Evolutionary conservation across 2,888 invertebrate genomes (phyloP).

Genomic region (Apoda limacodes): DNA sequence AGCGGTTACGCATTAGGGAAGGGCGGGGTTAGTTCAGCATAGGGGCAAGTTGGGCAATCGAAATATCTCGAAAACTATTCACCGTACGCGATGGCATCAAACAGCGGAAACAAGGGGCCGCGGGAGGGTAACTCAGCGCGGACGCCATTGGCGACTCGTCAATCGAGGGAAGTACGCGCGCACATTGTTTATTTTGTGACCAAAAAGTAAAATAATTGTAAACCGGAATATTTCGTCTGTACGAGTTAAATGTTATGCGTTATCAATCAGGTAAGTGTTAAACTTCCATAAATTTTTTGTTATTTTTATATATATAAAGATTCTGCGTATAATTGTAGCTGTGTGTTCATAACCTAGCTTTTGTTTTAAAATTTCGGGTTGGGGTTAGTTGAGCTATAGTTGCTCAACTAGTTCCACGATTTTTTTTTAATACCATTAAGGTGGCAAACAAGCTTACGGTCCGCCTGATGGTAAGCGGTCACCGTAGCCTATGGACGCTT

Average conservation of each 20-base stretch:
- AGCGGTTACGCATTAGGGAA: too few species aligned
- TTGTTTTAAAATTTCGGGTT: conserved; percentile 17
- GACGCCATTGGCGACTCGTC: conserved; percentile 6
- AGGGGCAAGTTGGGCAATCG: conserved; percentile 9
- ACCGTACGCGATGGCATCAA: conserved; percentile 7
- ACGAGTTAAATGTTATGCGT: conserved; percentile 14
- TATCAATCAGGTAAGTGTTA: conserved; percentile 17
- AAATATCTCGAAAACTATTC: conserved; percentile 14
- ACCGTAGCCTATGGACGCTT: too few species aligned
- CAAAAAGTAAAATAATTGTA: conserved; percentile 15
- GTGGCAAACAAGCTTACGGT: too few species aligned
- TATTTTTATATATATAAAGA: conserved; percentile 13
- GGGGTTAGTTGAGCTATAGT: conserved; percentile 18
- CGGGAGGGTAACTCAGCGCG: conserved; percentile 7
- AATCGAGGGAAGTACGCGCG: conserved; percentile 11
- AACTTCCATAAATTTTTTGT: conserved; percentile 14
- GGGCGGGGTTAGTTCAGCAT: conserved; percentile 9
- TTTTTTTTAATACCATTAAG: too few species aligned
- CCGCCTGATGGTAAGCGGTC: too few species aligned
- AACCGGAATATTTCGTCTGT: conserved; percentile 16
- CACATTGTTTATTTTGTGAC: conserved; percentile 16
- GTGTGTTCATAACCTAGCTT: conserved; percentile 17
- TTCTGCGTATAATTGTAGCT: conserved; percentile 13
- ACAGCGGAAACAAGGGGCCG: conserved; percentile 8
- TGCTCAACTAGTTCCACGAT: too few species aligned